Evolutionary conservation across 1,140 invertebrate species (phyloP), one percentile per base, ranked within the genome.

Genomic region (Drosophila bipectinata): DNA sequence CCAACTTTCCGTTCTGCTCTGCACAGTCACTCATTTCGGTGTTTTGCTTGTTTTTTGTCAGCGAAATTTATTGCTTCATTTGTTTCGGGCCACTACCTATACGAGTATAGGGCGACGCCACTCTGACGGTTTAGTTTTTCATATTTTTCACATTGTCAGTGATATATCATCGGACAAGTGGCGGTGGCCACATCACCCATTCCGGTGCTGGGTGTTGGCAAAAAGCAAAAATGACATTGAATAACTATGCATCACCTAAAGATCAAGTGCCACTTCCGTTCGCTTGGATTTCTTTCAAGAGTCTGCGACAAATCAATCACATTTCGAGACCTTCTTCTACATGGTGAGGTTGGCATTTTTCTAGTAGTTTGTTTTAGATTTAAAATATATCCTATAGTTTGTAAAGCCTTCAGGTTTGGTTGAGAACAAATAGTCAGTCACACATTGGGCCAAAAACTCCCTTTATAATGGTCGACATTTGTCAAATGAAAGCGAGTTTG

Each of bases 41-140:
- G 69, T 63, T 49, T 72, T 64, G 72, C 83, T 83, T 88, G 83
- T 87, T 87, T 87, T 82, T 88, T 88, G 83, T 87, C 83, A 87
- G 67, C 57, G 58, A 87, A 88, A 87, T 87, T 87, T 87, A 87
- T 87, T 87, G 83, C 83, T 87, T 87, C 75, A 87, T 88, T 87
- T 87, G 83, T 87, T 88, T 82, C 64, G 71, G 60, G 41, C 71
- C 75, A 81, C 67, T 77, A 81, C 61, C 64, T 64, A 47, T 62
- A 66, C 28, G 44, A 9, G n/a, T 14, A 44, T 44, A 18, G 44
- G 44, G 44, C 44, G 41, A 44, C 62, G 56, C 34, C 34, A n/a
- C 54, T 41, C 57, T 68, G 54, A 55, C 54, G 55, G 53, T 73
- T 77, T 73, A 66, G 63, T 83, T 80, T 81, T 88, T 83, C 63